Evolutionary conservation across 2,113 vertebrate genomes (phyloP).

Genomic region (Apteryx mantelli): DNA sequence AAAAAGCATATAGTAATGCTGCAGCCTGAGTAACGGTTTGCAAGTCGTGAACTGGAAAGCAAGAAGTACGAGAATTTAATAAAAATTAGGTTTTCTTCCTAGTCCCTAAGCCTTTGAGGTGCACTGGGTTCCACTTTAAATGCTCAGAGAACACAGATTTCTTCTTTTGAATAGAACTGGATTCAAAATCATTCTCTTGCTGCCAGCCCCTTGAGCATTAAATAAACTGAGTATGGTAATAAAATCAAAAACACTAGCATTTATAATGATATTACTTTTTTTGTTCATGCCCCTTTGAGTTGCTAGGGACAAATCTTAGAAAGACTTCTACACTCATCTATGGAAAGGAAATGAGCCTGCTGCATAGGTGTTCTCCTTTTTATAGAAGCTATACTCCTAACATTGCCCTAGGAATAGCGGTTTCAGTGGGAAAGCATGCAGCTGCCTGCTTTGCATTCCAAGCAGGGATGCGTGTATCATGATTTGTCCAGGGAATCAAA

Average conservation of each 20-base stretch:
- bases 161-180: background rate
- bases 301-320: background rate
- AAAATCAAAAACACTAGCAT: background rate
- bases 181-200: background rate
- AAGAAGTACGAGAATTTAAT: background rate
- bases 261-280: background rate
- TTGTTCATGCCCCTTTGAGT: background rate
- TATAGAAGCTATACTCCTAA: background rate
- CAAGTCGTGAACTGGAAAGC: background rate
- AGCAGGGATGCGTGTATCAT: background rate
- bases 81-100: background rate
- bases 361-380: background rate
- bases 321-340: background rate
- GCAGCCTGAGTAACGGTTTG: constrained; percentile 2
- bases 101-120: background rate
- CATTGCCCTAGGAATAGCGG: too few relatives aligned
- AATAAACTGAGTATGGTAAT: background rate
- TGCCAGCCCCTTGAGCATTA: background rate
- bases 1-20: constrained; percentile 6
- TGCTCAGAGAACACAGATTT: background rate
- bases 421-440: background rate
- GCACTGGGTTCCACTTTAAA: background rate
- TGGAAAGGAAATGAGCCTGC: background rate
- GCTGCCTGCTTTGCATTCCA: background rate
- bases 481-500: background rate